These are phyloP conservation scores for Trachelipus rathkii DNA, from an alignment of 1,140 invertebrate species.

Conservation along the genomic window DNA sequence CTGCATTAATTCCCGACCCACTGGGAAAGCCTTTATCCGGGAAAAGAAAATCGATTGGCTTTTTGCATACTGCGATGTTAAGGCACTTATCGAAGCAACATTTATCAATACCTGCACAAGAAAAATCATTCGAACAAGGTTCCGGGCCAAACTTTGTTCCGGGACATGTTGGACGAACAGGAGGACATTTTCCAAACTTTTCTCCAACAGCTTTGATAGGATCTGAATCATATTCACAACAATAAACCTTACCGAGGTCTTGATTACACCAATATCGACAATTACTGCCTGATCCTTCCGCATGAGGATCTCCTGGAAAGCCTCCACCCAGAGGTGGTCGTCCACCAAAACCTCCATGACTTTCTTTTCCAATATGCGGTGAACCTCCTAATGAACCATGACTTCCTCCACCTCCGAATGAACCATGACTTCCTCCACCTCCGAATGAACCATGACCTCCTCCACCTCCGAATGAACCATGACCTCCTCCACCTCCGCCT, in stretches of 20 bases:
- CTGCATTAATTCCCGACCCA: too few relatives aligned
- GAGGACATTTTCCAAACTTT: slow-evolving; percentile 23
- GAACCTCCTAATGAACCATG: slow-evolving; percentile 1
- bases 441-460: neutral
- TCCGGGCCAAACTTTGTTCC: neutral
- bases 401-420: neutral
- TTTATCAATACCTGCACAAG: slow-evolving; percentile 24
- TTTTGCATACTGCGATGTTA: slow-evolving; percentile 22
- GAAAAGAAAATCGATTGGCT: neutral
- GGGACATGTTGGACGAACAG: slow-evolving; percentile 23
- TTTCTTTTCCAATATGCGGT: slow-evolving; percentile 2
- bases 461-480: too few relatives aligned
- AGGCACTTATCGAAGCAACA: slow-evolving; percentile 26
- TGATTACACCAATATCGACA: slow-evolving; percentile 21
- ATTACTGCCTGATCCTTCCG: neutral
- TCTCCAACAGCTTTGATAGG: slow-evolving; percentile 1
- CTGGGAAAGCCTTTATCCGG: too few relatives aligned
- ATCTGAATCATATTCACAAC: slow-evolving; percentile 18
- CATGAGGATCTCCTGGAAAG: neutral
- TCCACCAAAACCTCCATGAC: neutral
- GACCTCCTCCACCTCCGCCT: neutral
- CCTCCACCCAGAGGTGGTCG: neutral
- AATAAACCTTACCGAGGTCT: neutral
- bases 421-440: neutral
- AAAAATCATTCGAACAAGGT: slow-evolving; percentile 13